Evolutionary conservation across 2,888 invertebrate species (phyloP), one percentile per base, ranked within the genome.

Genomic region (Parthenolecanium corni): DNA sequence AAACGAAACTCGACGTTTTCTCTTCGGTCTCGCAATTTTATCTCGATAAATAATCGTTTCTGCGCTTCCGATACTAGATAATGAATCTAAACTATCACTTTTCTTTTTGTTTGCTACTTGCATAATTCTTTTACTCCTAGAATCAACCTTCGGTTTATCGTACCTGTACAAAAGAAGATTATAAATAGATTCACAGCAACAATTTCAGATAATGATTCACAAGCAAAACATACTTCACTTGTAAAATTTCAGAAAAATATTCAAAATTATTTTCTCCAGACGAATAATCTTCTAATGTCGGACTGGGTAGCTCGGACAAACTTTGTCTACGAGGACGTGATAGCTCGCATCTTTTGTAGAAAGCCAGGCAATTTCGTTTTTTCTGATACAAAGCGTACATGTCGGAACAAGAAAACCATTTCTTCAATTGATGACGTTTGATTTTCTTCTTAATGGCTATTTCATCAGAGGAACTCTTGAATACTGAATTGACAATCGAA

Each of bases 381-480:
- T 57, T 57, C 5, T 57, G 44, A 25, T 46, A 31, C 25, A 61
- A 31, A 31, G 36, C 49, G 23, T 51, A 51, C 9, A 61, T n/a
- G 38, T 61, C 61, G 9, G 49, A 49, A 5, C n/a, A 61, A n/a
- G 49, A 49, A 18, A 61, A 61, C 20, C 36, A 49, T 24, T 52
- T 52, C 44, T 62, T 62, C 3, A 53, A 44, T 3, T 42, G 23
- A 47, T 52, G 40, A 24, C 42, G 52, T n/a, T 52, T 54, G 9
- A 49, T 63, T 5, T 54, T 46, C 12, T 63, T 47, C 36, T 61
- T 61, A 1, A 36, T 21, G 6, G 23, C 38, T 49, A 49, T 31
- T 24, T 61, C 61, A 21, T 61, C 12, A 5, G 9, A 6, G 12
- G 51, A 23, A 21, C 49, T 24, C 24, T 61, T 61, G 51, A 61